phyloP scores from a whole-genome alignment of 2,888 invertebrate species.

The Andrena hattorfiana region DNA sequence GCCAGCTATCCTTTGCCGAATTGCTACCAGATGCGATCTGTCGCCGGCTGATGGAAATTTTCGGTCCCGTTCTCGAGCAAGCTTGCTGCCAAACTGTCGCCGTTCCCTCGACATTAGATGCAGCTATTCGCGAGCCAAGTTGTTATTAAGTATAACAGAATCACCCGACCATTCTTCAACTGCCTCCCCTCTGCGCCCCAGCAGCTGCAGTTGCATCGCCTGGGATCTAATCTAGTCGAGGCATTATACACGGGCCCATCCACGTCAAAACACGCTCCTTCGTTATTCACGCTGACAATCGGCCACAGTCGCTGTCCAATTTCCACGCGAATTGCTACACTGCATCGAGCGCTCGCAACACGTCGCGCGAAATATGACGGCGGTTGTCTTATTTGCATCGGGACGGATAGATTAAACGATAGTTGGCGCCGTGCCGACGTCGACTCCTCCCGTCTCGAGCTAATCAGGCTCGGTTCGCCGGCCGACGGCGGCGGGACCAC shows the following conservation, averaged over 20 bases:
- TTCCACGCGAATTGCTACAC: neutral
- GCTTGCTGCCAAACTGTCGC: too few species aligned
- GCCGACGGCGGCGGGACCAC: constrained; percentile 59
- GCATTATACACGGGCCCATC: too few species aligned
- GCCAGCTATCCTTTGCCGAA: neutral
- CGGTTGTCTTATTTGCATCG: constrained; percentile 28
- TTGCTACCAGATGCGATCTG: neutral
- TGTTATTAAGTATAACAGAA: too few species aligned
- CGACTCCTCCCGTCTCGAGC: constrained; percentile 38
- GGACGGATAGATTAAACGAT: constrained; percentile 16
- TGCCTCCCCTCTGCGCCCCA: too few species aligned
- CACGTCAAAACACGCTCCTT: neutral
- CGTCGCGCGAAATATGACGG: constrained; percentile 1
- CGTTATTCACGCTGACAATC: neutral
- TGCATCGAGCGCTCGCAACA: neutral
- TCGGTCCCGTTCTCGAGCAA: neutral
- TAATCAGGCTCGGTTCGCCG: constrained; percentile 42
- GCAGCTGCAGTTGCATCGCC: too few species aligned
- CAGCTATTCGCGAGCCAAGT: too few species aligned
- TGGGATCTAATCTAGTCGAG: too few species aligned
- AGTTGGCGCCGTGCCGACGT: constrained; percentile 55
- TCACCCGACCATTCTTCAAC: too few species aligned
- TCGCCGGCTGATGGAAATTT: neutral
- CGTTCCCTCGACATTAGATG: too few species aligned
- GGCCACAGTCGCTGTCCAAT: neutral